Percentiles rank a stretch among this genome's conserved stretches.
phyloP scores from a whole-genome alignment of 2,797 vertebrate genomes.

The Urosaurus nigricauda region DNA sequence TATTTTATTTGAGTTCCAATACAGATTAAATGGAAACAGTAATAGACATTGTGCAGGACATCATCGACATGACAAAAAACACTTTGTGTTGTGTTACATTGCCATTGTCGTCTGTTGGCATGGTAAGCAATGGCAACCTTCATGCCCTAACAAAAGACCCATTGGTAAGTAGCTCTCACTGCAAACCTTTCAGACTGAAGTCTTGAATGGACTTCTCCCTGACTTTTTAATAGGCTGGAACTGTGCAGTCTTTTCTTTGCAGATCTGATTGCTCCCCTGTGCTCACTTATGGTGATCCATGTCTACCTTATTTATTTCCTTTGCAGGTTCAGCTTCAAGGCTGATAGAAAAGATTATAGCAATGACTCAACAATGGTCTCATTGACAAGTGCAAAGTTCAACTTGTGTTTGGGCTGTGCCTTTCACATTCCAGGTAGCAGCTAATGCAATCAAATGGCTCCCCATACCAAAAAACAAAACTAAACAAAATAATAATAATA shows the following conservation, averaged over 20 bases:
- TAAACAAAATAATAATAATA: no score
- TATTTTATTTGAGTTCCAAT: not conserved
- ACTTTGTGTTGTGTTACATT: not conserved
- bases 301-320: not conserved
- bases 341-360: not conserved
- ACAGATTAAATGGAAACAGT: not conserved
- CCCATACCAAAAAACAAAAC: not conserved
- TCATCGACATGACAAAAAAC: not conserved
- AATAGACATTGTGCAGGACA: not conserved
- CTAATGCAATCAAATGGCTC: not conserved
- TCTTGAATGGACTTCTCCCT: not conserved
- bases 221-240: not conserved
- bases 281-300: not conserved
- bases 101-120: not conserved
- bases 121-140: not conserved
- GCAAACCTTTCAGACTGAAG: not conserved
- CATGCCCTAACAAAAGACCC: not conserved
- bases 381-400: not conserved
- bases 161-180: not conserved
- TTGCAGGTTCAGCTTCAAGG: not conserved
- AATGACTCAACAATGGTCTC: not conserved
- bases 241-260: conserved; percentile 4
- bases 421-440: not conserved
- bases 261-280: not conserved
- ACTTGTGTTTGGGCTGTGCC: not conserved